Base-by-base conservation (phyloP, 2,888 invertebrate genomes). In the Megamerina dolium region DNA sequence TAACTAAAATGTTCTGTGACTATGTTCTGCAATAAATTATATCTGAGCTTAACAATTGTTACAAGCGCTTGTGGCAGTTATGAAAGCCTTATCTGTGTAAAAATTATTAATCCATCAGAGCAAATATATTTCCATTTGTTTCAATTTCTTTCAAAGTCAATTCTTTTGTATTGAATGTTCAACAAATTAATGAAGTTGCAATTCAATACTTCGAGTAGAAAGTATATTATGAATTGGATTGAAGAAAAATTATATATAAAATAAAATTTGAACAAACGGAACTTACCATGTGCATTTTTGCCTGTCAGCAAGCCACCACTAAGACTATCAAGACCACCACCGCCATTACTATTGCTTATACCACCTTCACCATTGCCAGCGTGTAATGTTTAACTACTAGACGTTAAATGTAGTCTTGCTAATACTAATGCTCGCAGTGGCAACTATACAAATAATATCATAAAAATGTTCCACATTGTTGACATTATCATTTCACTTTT, bases 401-500 rank as follows among this genome's bases (percentile, higher is more conserved):
- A 55, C 50, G 63, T 55, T n/a, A n/a, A n/a, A 47, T 63, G 64
- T 45, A 60, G 56, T 46, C 63, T 63, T 50, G 66, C 64, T 53
- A 59, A 58, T 60, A 61, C 45, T 45, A 49, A 48, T 47, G 56
- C 49, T 47, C 56, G 56, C 45, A 63, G 26, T 32, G 47, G 12
- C 19, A 47, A 46, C 37, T 31, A 53, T 46, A 56, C 54, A 55
- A 58, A 56, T 42, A 63, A 34, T 34, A 52, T 58, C 59, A 67
- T 64, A 59, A 64, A 68, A 63, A 65, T 63, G 59, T 64, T 64
- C 68, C 65, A 67, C 60, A 65, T 62, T 65, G 65, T 63, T 59
- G 66, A 60, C 56, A 64, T 62, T 60, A 64, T 61, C 58, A 68
- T 66, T 65, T 66, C 64, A 66, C 64, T 65, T 67, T 66, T 68